Percentiles rank a stretch among this genome's conserved stretches.
Conservation (phyloP, 1,140 invertebrate genomes). For the Cydia strobilella region DNA sequence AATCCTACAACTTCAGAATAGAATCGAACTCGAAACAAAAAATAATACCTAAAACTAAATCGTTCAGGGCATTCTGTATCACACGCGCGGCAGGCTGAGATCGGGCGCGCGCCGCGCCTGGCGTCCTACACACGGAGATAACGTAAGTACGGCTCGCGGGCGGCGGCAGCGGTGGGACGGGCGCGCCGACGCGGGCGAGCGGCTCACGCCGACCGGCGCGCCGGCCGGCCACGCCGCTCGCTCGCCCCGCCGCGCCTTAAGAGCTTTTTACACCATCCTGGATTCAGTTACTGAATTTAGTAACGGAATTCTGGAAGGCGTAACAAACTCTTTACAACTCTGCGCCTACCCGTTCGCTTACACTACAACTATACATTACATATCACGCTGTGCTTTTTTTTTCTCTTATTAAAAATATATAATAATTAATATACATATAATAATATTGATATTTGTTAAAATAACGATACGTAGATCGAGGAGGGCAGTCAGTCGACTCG, state of each 20-base stretch:
- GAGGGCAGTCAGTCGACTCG: constrained; percentile 73
- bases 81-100: constrained; percentile 75
- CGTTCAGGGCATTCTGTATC: constrained; percentile 65
- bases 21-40: constrained; percentile 76
- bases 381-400: constrained; percentile 78
- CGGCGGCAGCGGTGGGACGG: constrained; percentile 57
- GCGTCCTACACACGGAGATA: constrained; percentile 34
- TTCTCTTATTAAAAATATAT: constrained; percentile 78
- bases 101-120: constrained; percentile 61
- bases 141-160: constrained; percentile 55
- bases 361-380: constrained; percentile 76
- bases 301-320: too few species aligned
- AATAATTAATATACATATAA: constrained; percentile 78
- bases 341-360: constrained; percentile 59
- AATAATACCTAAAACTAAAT: constrained; percentile 75
- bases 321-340: constrained; percentile 33
- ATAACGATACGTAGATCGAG: constrained; percentile 77
- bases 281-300: too few species aligned
- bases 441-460: constrained; percentile 80
- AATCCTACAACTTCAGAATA: constrained; percentile 77
- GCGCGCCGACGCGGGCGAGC: constrained; percentile 47
- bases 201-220: constrained; percentile 27
- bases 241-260: neutral
- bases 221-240: constrained; percentile 33
- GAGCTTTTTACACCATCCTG: too few species aligned